Percentiles rank a stretch among this genome's conserved stretches.
Conservation (phyloP, 2,797 vertebrate species). For the Channa striata region DNA sequence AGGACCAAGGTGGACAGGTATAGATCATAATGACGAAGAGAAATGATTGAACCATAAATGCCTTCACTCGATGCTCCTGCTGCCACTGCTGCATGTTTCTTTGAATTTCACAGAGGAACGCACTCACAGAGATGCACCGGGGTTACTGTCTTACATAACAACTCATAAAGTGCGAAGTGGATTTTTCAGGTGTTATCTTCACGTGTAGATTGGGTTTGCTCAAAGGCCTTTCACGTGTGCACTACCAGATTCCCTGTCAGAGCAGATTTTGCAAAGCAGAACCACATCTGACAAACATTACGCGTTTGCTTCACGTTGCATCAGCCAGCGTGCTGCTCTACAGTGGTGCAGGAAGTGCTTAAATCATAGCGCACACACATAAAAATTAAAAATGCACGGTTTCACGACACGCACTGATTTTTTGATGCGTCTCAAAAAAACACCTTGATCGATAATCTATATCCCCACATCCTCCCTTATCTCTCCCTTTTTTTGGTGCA, state of each 20-base stretch:
- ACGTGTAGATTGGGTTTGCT: conserved; percentile 30
- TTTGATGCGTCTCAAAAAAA: conserved; percentile 39
- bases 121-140: not conserved
- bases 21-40: conserved; percentile 39
- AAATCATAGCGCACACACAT: conserved; percentile 9
- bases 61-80: conserved; percentile 24
- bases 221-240: conserved; percentile 22
- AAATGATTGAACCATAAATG: conserved; percentile 59
- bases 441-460: conserved; percentile 51
- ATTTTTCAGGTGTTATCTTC: conserved; percentile 58
- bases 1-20: conserved; percentile 21
- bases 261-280: conserved; percentile 50
- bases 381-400: conserved; percentile 11
- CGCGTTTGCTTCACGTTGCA: conserved; percentile 70
- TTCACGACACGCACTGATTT: conserved; percentile 5
- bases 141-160: conserved; percentile 46
- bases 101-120: conserved; percentile 24
- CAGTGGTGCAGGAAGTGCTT: conserved; percentile 26
- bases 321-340: conserved; percentile 57
- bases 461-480: conserved; percentile 33
- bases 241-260: conserved; percentile 37
- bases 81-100: conserved; percentile 15
- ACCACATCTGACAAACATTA: conserved; percentile 44
- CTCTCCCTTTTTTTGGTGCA: conserved; percentile 21
- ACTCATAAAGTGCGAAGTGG: conserved; percentile 38